Evolutionary conservation across 2,113 vertebrate species (phyloP).

Genomic region (Rhinolophus sinicus): DNA sequence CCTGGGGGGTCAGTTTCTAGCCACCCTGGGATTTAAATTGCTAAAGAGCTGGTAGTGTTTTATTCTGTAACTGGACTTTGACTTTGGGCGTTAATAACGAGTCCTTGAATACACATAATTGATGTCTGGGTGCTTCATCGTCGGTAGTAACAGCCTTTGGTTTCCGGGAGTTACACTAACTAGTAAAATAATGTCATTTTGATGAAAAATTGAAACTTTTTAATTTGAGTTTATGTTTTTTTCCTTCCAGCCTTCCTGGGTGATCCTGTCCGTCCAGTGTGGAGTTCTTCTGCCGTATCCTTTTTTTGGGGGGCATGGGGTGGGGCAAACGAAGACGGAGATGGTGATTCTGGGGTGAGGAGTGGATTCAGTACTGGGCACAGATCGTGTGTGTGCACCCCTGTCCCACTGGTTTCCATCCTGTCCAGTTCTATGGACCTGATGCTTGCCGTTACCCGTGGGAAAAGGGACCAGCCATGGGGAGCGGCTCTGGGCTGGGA

Average conservation of each 20-base stretch:
- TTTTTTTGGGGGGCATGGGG: constrained; percentile 77
- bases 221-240: constrained; percentile 15
- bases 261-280: constrained; percentile 95
- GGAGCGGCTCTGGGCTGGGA: background rate
- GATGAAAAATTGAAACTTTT: background rate
- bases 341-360: background rate
- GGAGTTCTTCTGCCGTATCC: constrained; percentile 99
- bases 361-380: fast-evolving
- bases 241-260: constrained; percentile 95
- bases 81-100: too few relatives aligned
- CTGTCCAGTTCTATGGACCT: background rate
- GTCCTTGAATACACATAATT: too few relatives aligned
- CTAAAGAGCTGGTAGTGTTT: background rate
- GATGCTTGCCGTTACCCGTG: background rate
- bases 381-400: background rate
- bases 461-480: background rate
- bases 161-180: background rate
- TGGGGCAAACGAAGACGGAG: background rate
- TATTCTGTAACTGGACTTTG: background rate
- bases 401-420: background rate
- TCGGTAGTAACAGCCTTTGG: background rate
- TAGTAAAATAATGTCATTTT: background rate
- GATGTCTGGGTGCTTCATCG: background rate
- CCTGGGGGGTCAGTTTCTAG: background rate
- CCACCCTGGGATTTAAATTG: background rate